Evolutionary conservation across 2,797 vertebrate species (phyloP).

Genomic region (Syngnathus rostellatus): DNA sequence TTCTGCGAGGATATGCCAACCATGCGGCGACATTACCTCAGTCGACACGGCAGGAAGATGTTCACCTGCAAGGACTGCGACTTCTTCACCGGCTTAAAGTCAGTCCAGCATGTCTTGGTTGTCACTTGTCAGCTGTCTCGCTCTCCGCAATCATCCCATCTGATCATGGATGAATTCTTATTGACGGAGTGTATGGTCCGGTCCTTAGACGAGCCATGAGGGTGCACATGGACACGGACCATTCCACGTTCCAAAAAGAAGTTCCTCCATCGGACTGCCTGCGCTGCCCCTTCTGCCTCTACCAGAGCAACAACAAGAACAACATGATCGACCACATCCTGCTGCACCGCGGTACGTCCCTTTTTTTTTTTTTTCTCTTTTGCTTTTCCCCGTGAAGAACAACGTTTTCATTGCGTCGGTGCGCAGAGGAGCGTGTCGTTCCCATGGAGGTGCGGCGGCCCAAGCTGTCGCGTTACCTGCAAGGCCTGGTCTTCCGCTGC

Average conservation of each 20-base stretch:
- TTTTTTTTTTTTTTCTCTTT: background rate
- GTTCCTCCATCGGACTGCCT: conserved; percentile 74
- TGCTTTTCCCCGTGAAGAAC: background rate
- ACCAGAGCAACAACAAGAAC: conserved; percentile 89
- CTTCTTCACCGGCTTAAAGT: conserved; percentile 85
- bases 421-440: conserved; percentile 82
- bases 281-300: conserved; percentile 88
- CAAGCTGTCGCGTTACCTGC: conserved; percentile 82
- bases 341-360: conserved; percentile 79
- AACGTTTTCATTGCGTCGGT: background rate
- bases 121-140: too few species aligned
- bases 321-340: conserved; percentile 94
- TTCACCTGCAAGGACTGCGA: conserved; percentile 85
- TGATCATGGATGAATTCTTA: too few species aligned
- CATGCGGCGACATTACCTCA: conserved; percentile 81
- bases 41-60: conserved; percentile 84
- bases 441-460: conserved; percentile 86
- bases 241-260: conserved; percentile 69
- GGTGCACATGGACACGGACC: conserved; percentile 79
- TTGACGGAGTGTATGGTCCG: too few species aligned
- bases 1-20: conserved; percentile 79
- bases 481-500: conserved; percentile 85
- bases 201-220: conserved; percentile 78
- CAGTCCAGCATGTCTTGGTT: conserved; percentile 33
- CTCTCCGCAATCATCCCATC: too few species aligned